Percentiles rank a stretch among this genome's conserved stretches.
Conservation (phyloP, 2,888 invertebrate genomes). For the Polietes domitor region DNA sequence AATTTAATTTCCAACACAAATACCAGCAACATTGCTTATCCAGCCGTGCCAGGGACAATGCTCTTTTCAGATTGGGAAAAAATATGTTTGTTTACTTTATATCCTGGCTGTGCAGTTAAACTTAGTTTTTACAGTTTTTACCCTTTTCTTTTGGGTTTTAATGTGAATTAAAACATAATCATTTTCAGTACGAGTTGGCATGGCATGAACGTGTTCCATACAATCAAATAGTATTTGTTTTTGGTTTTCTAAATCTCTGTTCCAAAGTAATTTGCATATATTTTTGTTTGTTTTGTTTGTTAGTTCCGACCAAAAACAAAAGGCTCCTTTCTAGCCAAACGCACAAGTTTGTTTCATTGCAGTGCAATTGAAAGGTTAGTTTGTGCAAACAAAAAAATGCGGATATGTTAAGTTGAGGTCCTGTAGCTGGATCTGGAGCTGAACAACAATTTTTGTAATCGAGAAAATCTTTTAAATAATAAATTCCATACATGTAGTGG, state of each 20-base stretch:
- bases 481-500: neutral
- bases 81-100: conserved; percentile 20
- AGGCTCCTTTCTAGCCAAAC: neutral
- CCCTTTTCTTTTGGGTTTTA: neutral
- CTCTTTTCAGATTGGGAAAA: conserved; percentile 9
- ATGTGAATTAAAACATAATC: conserved; percentile 33
- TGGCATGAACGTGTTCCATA: neutral
- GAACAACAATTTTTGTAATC: neutral
- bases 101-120: conserved; percentile 17
- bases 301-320: neutral
- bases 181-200: neutral
- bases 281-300: neutral
- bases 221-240: neutral
- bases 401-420: neutral
- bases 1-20: conserved; percentile 9
- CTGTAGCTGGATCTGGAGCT: neutral
- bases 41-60: conserved; percentile 12
- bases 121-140: neutral
- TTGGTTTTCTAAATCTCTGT: neutral
- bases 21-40: conserved; percentile 13
- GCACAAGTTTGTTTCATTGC: conserved; percentile 17
- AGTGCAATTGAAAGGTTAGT: conserved; percentile 24
- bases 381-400: neutral
- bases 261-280: conserved; percentile 22
- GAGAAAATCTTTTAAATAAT: neutral